phyloP scores from a whole-genome alignment of 2,888 invertebrate genomes.

The Epistrophe eligans region DNA sequence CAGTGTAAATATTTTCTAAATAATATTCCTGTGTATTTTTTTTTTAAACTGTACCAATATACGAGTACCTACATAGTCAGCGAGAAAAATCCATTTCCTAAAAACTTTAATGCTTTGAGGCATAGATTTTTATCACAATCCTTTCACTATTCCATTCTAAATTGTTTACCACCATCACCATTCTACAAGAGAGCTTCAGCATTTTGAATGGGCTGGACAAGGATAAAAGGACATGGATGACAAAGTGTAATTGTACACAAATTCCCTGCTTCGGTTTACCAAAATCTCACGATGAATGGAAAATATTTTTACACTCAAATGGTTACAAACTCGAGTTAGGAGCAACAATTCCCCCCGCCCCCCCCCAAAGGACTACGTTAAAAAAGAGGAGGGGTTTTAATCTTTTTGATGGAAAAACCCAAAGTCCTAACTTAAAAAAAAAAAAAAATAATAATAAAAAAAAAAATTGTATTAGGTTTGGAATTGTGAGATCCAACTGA shows the following conservation, averaged over 20 bases:
- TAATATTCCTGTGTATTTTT: neutral
- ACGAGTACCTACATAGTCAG: neutral
- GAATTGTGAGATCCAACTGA: slow-evolving; percentile 50
- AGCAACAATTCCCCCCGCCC: slow-evolving; percentile 8
- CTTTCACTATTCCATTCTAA: slow-evolving; percentile 42
- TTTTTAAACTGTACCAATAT: neutral
- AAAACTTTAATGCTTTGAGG: slow-evolving; percentile 40
- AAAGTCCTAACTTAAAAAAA: slow-evolving; percentile 10
- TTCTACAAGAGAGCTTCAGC: neutral
- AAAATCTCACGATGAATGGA: slow-evolving; percentile 37
- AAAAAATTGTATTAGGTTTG: slow-evolving; percentile 45
- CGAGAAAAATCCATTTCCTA: slow-evolving; percentile 30
- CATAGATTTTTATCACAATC: slow-evolving; percentile 54
- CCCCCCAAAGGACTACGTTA: neutral
- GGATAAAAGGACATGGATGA: slow-evolving; percentile 31
- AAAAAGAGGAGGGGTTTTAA: neutral
- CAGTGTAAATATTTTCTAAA: slow-evolving; percentile 5
- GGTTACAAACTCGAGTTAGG: slow-evolving; percentile 23
- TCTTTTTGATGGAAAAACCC: slow-evolving; percentile 38
- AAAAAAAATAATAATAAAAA: neutral
- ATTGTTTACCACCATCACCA: slow-evolving; percentile 34
- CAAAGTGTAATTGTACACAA: slow-evolving; percentile 38
- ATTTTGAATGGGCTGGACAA: neutral
- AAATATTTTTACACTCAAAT: slow-evolving; percentile 62
- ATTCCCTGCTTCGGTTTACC: slow-evolving; percentile 25